A percentile compares a stretch with the other conserved stretches of the same genome.
These are phyloP conservation scores for Kryptolebias ocellatus DNA, from an alignment of 2,797 vertebrate genomes.

Conservation along the genomic window DNA sequence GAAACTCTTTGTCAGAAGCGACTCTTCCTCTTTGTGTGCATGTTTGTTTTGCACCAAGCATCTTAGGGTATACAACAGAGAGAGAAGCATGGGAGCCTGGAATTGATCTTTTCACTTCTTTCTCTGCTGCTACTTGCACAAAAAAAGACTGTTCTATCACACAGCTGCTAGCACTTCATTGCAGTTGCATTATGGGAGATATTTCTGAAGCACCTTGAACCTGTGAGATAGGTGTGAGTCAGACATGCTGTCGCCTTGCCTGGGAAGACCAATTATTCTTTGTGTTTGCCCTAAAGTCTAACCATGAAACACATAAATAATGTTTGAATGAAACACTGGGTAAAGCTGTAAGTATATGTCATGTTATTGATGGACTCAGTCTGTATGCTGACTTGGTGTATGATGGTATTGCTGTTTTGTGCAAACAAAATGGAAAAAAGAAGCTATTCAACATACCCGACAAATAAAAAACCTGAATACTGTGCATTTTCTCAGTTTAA, in stretches of 20 bases:
- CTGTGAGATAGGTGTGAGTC: constrained; percentile 57
- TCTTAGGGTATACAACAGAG: constrained; percentile 14
- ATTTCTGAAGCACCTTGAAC: constrained; percentile 42
- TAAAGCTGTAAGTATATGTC: constrained; percentile 28
- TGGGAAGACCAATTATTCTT: constrained; percentile 77
- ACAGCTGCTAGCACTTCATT: constrained; percentile 30
- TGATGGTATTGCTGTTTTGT: constrained; percentile 19
- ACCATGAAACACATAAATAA: constrained; percentile 52
- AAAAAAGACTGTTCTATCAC: constrained; percentile 51
- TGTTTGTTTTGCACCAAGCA: constrained; percentile 4
- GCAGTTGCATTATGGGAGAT: constrained; percentile 60
- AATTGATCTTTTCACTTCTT: constrained; percentile 35
- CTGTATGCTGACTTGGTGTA: constrained; percentile 3
- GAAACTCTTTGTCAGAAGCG: neutral
- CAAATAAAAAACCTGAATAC: neutral
- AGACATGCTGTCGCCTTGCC: constrained; percentile 54
- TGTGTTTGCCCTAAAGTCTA: constrained; percentile 69
- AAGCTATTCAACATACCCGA: neutral
- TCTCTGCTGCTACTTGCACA: constrained; percentile 21
- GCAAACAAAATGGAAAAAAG: neutral
- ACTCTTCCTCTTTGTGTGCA: constrained; percentile 6
- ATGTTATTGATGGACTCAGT: constrained; percentile 25
- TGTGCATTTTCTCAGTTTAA: neutral
- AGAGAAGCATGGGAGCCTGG: constrained; percentile 1
- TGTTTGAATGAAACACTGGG: constrained; percentile 60